Percentiles rank a stretch among this genome's conserved stretches.
These are phyloP conservation scores for Habrosyne pyritoides DNA, from an alignment of 2,888 invertebrate genomes.

Conservation along the genomic window DNA sequence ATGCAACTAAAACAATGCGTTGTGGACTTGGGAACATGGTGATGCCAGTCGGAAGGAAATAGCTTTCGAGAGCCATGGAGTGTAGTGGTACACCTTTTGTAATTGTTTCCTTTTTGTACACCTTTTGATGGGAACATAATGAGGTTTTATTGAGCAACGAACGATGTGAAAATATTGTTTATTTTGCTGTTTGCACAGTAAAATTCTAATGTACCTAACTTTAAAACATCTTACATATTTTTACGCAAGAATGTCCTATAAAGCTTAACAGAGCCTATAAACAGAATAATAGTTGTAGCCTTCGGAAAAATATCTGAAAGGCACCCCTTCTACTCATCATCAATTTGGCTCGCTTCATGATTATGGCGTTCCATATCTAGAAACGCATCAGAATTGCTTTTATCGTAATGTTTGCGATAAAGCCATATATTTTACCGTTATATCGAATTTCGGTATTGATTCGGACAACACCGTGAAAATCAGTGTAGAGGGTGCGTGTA, in stretches of 20 bases:
- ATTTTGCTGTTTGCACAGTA: background rate
- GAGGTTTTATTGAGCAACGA: constrained; percentile 16
- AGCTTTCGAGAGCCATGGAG: constrained; percentile 48
- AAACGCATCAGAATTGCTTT: constrained; percentile 1
- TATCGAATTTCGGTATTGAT: constrained; percentile 71
- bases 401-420: constrained; percentile 24
- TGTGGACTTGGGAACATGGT: constrained; percentile 45
- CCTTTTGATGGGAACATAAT: constrained; percentile 43
- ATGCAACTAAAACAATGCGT: constrained; percentile 4
- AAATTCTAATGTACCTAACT: too few species aligned
- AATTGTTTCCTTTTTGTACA: constrained; percentile 54
- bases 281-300: too few species aligned
- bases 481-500: constrained; percentile 68
- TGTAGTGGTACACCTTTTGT: constrained; percentile 54
- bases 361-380: background rate
- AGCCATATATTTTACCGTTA: constrained; percentile 58
- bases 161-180: background rate
- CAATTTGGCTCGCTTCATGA: background rate
- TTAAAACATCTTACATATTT: too few species aligned
- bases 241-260: too few species aligned
- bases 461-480: constrained; percentile 70
- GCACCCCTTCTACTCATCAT: too few species aligned
- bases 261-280: too few species aligned
- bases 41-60: constrained; percentile 63
- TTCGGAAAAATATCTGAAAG: too few species aligned